These are phyloP conservation scores for Drosophila obscura DNA, from an alignment of 1,140 invertebrate species.

Conservation along the genomic window DNA sequence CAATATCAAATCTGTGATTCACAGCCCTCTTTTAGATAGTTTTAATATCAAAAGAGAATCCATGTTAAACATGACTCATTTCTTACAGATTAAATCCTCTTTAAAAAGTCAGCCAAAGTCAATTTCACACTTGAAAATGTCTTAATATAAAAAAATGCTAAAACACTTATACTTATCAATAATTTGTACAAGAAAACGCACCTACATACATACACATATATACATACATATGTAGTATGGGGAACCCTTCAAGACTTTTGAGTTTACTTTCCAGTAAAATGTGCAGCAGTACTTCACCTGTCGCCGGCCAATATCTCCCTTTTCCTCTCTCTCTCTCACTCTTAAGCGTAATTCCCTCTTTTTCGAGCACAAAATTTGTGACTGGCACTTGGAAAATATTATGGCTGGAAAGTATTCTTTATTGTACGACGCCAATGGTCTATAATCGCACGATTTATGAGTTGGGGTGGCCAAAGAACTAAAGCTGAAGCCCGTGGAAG, in stretches of 20 bases:
- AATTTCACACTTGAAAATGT: conserved; percentile 51
- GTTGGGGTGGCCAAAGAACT: conserved; percentile 21
- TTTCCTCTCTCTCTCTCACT: no score
- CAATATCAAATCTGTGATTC: no score
- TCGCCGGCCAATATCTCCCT: background rate
- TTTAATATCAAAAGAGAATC: no score
- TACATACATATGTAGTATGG: background rate
- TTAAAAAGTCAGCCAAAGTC: conserved; percentile 10
- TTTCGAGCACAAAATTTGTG: conserved; percentile 42
- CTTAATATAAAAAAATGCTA: conserved; percentile 28
- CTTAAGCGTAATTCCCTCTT: no score
- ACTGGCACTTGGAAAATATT: conserved; percentile 47
- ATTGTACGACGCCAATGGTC: conserved; percentile 20
- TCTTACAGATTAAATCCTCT: background rate
- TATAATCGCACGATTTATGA: conserved; percentile 68
- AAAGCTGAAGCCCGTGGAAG: no score
- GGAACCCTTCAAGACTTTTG: conserved; percentile 9
- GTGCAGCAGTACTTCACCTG: background rate
- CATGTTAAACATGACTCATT: conserved; percentile 15
- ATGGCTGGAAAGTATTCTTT: conserved; percentile 33
- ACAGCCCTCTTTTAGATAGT: no score
- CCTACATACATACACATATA: conserved; percentile 2
- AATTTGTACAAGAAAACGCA: conserved; percentile 16
- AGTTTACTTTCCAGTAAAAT: conserved; percentile 6
- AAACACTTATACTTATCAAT: no score